Evolutionary conservation across 92 coral and sea anemone species (phyloP).

Genomic region (Siderastrea siderea): DNA sequence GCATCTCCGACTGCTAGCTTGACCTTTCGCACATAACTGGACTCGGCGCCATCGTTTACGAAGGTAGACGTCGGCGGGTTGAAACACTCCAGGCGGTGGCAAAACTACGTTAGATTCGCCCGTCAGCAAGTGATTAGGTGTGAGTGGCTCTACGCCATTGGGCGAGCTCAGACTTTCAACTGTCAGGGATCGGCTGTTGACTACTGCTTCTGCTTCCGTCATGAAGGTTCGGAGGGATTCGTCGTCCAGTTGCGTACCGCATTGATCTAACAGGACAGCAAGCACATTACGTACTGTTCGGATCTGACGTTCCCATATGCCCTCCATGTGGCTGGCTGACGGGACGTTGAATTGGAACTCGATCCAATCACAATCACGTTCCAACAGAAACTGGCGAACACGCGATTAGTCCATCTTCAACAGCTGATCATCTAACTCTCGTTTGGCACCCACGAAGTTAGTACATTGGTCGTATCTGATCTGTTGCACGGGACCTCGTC

Average conservation of each 20-base stretch:
- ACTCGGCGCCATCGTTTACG: conserved; percentile 38
- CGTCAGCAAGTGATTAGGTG: conserved; percentile 38
- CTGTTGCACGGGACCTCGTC: conserved; percentile 34
- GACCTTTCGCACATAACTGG: conserved; percentile 27
- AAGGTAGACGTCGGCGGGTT: conserved; percentile 32
- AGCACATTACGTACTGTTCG: conserved; percentile 33
- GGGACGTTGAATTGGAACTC: conserved; percentile 43
- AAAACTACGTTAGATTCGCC: not conserved
- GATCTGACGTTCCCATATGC: conserved; percentile 44
- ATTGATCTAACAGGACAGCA: conserved; percentile 12
- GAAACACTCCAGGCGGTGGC: conserved; percentile 57
- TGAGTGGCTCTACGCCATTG: conserved; percentile 25
- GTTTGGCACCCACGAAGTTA: conserved; percentile 36
- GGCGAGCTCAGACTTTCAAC: conserved; percentile 16
- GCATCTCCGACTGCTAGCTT: conserved; percentile 26
- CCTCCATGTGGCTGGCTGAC: conserved; percentile 58
- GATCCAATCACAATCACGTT: conserved; percentile 48
- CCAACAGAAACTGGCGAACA: conserved; percentile 20
- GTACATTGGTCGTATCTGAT: conserved; percentile 37
- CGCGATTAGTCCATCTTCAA: conserved; percentile 24
- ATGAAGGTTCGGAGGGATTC: conserved; percentile 35
- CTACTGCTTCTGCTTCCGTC: conserved; percentile 32
- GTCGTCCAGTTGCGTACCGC: conserved; percentile 32
- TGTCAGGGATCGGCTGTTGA: conserved; percentile 48
- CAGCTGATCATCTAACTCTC: conserved; percentile 15